Percentiles rank a stretch among this genome's conserved stretches.
Conservation (phyloP, 2,797 vertebrate genomes). For the Crotalus adamanteus region DNA sequence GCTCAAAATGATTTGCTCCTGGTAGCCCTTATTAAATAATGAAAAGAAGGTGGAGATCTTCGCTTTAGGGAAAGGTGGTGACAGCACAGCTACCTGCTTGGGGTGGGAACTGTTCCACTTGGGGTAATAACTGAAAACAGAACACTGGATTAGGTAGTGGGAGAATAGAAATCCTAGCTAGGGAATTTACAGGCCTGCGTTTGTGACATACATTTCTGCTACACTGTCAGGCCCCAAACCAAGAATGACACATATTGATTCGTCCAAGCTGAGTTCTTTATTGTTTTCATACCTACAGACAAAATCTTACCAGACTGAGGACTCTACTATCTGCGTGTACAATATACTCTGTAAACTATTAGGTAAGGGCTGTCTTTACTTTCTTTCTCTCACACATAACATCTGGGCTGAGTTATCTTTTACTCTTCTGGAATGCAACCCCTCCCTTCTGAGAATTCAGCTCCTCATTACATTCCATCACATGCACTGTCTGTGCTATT, state of each 20-base stretch:
- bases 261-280: neutral
- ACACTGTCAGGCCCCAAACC: neutral
- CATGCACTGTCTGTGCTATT: neutral
- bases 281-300: neutral
- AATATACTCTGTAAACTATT: neutral
- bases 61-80: neutral
- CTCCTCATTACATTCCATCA: neutral
- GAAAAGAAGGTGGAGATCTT: neutral
- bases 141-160: neutral
- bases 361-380: neutral
- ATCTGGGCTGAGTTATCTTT: neutral
- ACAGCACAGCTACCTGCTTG: neutral
- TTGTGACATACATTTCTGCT: neutral
- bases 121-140: neutral
- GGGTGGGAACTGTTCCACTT: neutral
- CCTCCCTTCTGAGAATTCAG: neutral
- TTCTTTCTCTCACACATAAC: neutral
- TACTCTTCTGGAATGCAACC: neutral
- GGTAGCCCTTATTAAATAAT: neutral
- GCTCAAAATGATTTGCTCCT: neutral
- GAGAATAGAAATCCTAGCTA: neutral
- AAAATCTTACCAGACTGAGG: neutral
- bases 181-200: neutral
- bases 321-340: neutral
- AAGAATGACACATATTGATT: neutral